A percentile compares a stretch with the other conserved stretches of the same genome.
Conservation (phyloP, 2,797 vertebrate species). For the Hipposideros larvatus region DNA sequence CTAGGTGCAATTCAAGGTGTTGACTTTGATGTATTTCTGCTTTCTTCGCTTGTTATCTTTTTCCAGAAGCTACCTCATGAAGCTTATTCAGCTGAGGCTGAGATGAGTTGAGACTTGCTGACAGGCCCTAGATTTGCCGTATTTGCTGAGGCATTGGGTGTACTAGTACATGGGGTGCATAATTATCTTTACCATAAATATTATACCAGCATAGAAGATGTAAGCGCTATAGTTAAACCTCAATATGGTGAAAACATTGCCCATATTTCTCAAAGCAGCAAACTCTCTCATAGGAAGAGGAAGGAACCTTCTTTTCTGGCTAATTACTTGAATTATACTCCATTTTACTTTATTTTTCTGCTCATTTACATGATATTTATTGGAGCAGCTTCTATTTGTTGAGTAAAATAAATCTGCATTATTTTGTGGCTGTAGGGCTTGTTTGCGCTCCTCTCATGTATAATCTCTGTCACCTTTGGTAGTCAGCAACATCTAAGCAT, state of each 20-base stretch:
- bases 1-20: neutral
- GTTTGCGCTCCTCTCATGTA: no score
- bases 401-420: neutral
- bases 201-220: neutral
- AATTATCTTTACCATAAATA: constrained; percentile 54
- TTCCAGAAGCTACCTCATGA: constrained; percentile 1
- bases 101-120: constrained; percentile 53
- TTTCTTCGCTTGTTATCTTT: constrained; percentile 33
- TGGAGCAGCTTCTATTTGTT: neutral
- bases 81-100: constrained; percentile 16
- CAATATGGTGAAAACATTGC: neutral
- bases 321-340: constrained; percentile 9
- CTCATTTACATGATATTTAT: neutral
- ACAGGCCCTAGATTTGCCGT: neutral
- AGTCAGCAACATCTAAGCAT: neutral
- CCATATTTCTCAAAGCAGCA: constrained; percentile 38
- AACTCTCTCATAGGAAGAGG: neutral
- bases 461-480: neutral
- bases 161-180: neutral
- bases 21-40: neutral
- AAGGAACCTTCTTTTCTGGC: neutral
- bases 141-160: neutral
- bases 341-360: constrained; percentile 12
- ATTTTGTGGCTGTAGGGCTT: neutral
- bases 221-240: neutral